Evolutionary conservation across 2,113 vertebrate species (phyloP).

Genomic region (Hemiprocne comata): DNA sequence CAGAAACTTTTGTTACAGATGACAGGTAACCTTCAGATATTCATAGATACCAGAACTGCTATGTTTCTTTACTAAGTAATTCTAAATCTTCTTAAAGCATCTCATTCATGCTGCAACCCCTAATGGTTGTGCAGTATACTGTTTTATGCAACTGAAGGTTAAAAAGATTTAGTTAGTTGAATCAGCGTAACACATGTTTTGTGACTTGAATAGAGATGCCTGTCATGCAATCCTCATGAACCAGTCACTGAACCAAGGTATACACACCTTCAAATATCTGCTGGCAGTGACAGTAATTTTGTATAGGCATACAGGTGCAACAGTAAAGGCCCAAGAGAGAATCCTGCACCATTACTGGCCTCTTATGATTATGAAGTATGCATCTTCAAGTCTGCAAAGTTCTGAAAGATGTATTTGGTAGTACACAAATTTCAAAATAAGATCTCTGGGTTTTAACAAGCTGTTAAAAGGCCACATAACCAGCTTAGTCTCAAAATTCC

Average conservation of each 20-base stretch:
- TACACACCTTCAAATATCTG: background rate
- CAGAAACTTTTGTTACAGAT: background rate
- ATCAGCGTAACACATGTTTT: background rate
- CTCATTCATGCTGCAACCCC: background rate
- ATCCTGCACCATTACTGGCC: background rate
- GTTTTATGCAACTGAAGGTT: background rate
- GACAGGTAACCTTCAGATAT: background rate
- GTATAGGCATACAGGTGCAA: background rate
- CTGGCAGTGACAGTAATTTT: background rate
- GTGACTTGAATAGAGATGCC: background rate
- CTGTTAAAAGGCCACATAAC: too few relatives aligned
- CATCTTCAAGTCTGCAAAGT: background rate
- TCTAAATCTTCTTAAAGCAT: background rate
- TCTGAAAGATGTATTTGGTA: background rate
- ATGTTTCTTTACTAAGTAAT: background rate
- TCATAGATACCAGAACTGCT: background rate
- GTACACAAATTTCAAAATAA: background rate
- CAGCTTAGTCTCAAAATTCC: background rate
- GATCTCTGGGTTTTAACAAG: background rate
- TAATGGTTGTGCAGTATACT: background rate
- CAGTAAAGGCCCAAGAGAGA: rapidly evolving
- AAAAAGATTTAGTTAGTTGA: background rate
- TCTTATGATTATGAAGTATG: background rate
- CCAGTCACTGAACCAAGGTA: background rate
- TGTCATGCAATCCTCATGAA: background rate